These are phyloP conservation scores for Aquatica leii DNA, from an alignment of 2,888 invertebrate species.

Conservation along the genomic window DNA sequence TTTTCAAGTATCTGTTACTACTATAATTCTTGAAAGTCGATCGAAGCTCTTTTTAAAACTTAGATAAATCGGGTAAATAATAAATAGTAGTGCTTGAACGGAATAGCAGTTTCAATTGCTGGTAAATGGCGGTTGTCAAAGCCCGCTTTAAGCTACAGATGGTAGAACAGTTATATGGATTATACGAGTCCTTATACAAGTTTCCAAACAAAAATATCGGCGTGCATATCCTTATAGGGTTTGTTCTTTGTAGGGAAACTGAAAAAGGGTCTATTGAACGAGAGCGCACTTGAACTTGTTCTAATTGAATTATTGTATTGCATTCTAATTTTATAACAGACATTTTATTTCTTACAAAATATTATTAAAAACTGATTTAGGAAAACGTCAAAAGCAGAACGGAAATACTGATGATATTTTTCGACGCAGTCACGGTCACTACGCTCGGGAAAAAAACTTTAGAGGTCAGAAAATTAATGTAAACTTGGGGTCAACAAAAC, in stretches of 20 bases:
- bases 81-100: constrained; percentile 29
- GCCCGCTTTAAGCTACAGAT: constrained; percentile 31
- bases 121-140: constrained; percentile 34
- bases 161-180: constrained; percentile 32
- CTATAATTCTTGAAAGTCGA: constrained; percentile 16
- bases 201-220: constrained; percentile 25
- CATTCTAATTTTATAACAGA: background rate
- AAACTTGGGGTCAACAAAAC: constrained; percentile 34
- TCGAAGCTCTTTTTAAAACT: constrained; percentile 19
- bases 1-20: too few species aligned
- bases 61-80: constrained; percentile 31
- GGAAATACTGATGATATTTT: constrained; percentile 33
- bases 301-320: constrained; percentile 14
- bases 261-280: constrained; percentile 16
- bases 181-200: constrained; percentile 32
- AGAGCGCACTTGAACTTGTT: constrained; percentile 17
- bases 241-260: constrained; percentile 16
- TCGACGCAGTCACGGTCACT: constrained; percentile 33
- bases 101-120: constrained; percentile 30
- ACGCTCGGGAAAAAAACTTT: constrained; percentile 24
- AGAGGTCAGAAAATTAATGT: constrained; percentile 34
- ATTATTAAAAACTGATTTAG: constrained; percentile 2
- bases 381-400: constrained; percentile 16
- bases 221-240: constrained; percentile 31
- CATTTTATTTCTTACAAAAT: background rate